A percentile compares a stretch with the other conserved stretches of the same genome.
These are phyloP conservation scores for Bursaphelenchus mucronatus DNA, from an alignment of 1,140 invertebrate genomes.

Conservation along the genomic window DNA sequence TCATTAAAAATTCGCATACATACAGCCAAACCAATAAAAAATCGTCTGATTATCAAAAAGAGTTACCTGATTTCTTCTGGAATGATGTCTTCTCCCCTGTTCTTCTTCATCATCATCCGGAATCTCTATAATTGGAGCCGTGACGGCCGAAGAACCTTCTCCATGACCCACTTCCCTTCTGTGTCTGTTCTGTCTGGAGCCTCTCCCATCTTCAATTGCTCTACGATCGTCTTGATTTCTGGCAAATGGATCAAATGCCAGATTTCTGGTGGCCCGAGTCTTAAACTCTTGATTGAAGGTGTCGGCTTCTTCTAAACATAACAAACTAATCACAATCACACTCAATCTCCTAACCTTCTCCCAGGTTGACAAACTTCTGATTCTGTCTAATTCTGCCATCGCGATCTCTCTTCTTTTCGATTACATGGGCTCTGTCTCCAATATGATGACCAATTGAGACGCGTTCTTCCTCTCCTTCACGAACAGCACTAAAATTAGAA, in stretches of 20 bases:
- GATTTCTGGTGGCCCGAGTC: constrained; percentile 38
- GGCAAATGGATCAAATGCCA: constrained; percentile 26
- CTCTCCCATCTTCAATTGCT: constrained; percentile 26
- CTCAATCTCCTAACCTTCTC: constrained; percentile 35
- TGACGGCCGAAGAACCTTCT: not conserved
- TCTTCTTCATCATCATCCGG: constrained; percentile 50
- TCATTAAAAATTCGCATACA: not conserved
- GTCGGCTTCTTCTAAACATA: constrained; percentile 51
- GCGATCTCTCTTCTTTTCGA: constrained; percentile 58
- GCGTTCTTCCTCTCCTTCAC: constrained; percentile 40
- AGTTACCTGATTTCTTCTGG: constrained; percentile 1
- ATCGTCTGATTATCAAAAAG: not conserved
- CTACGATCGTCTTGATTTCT: constrained; percentile 16
- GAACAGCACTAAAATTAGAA: constrained; percentile 39
- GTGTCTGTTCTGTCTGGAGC: not conserved
- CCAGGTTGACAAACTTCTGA: constrained; percentile 54
- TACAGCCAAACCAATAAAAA: no score
- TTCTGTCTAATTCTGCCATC: constrained; percentile 51
- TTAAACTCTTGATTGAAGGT: constrained; percentile 53
- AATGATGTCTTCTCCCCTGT: not conserved
- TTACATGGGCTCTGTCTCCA: constrained; percentile 50
- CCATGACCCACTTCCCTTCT: not conserved
- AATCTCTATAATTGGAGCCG: constrained; percentile 41
- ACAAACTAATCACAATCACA: constrained; percentile 33
- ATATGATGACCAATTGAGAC: constrained; percentile 53